Conservation (phyloP, 2,888 invertebrate species). For the Eupithecia subfuscata region DNA sequence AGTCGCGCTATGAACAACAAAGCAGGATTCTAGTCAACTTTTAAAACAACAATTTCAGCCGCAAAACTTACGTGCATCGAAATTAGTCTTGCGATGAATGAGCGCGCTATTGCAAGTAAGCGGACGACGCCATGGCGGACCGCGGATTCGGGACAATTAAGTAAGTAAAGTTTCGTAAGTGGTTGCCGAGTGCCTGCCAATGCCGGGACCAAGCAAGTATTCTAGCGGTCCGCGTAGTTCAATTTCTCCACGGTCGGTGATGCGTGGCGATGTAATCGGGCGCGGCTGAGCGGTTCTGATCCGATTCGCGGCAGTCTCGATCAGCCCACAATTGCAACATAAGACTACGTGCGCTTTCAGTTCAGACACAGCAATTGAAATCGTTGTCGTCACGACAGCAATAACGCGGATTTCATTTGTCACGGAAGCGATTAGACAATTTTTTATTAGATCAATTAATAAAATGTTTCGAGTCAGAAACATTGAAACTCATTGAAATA, state of each 20-base stretch:
- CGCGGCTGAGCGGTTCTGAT: slow-evolving; percentile 78
- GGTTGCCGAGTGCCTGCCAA: slow-evolving; percentile 52
- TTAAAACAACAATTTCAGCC: slow-evolving; percentile 53
- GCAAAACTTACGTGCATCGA: slow-evolving; percentile 64
- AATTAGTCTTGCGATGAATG: slow-evolving; percentile 64
- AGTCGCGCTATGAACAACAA: slow-evolving; percentile 52
- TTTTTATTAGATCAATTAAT: slow-evolving; percentile 34
- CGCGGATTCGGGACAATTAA: slow-evolving; percentile 65
- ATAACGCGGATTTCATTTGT: slow-evolving; percentile 49
- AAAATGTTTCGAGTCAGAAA: slow-evolving; percentile 1
- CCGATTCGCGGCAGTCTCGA: slow-evolving; percentile 71
- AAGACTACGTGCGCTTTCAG: slow-evolving; percentile 66
- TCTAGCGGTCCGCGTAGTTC: slow-evolving; percentile 74
- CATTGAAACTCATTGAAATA: neutral
- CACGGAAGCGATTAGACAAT: slow-evolving; percentile 47
- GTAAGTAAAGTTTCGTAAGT: slow-evolving; percentile 76
- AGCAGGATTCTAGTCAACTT: slow-evolving; percentile 58
- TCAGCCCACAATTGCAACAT: slow-evolving; percentile 64
- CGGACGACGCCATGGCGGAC: slow-evolving; percentile 38
- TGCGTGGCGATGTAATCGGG: slow-evolving; percentile 80
- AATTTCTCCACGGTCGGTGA: slow-evolving; percentile 78
- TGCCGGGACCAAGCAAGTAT: slow-evolving; percentile 53
- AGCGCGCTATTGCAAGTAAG: slow-evolving; percentile 52
- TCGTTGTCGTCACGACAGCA: slow-evolving; percentile 54
- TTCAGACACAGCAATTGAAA: slow-evolving; percentile 66